Conservation (phyloP, 2,888 invertebrate species). For the Malthinus flaveolus region DNA sequence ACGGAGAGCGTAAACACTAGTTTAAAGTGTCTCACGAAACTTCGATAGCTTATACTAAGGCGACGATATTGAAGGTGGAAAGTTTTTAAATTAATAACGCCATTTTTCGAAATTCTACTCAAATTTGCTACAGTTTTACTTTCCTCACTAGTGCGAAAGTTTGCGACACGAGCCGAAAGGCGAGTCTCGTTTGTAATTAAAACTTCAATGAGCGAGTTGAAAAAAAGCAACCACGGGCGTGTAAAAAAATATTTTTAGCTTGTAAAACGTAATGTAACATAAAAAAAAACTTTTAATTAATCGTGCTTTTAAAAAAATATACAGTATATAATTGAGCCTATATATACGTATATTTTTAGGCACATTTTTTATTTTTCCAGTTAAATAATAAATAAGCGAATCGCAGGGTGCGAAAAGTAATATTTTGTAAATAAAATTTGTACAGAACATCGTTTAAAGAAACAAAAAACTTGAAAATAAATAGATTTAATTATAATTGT, state of each 20-base stretch:
- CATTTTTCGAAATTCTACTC: no score
- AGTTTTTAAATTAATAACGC: no score
- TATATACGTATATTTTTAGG: constrained; percentile 46
- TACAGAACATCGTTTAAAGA: constrained; percentile 12
- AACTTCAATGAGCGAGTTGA: no score
- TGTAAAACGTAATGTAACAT: neutral
- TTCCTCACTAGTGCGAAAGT: no score
- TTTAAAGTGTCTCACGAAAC: no score
- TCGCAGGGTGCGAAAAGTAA: constrained; percentile 52
- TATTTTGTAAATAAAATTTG: constrained; percentile 29
- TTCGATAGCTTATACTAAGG: no score
- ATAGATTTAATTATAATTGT: constrained; percentile 14
- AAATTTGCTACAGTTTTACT: no score
- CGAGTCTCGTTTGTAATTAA: no score
- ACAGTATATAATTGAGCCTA: constrained; percentile 51
- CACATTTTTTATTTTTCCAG: constrained; percentile 26
- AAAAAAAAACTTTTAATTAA: neutral
- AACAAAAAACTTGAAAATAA: constrained; percentile 3
- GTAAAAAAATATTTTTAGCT: neutral
- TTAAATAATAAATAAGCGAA: constrained; percentile 43
- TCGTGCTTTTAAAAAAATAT: constrained; percentile 34
- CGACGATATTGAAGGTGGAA: no score
- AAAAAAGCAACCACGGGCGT: neutral
- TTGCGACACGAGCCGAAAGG: no score
- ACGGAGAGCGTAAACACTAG: no score